Conservation (phyloP, 2,797 vertebrate species). For the Myioborus melanocephalus region DNA sequence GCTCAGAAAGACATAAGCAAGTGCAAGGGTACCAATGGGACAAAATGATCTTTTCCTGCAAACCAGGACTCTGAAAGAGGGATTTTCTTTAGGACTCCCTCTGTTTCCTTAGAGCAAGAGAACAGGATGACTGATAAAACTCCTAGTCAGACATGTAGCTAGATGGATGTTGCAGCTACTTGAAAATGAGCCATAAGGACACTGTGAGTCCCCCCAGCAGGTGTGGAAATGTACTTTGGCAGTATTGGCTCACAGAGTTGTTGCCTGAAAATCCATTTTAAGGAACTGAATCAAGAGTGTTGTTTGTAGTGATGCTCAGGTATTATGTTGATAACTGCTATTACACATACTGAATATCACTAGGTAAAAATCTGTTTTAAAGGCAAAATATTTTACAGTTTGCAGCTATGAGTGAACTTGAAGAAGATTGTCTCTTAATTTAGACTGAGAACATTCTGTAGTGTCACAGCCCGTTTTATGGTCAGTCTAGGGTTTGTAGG, state of each 20-base stretch:
- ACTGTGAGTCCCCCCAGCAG: accelerated
- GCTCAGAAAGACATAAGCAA: background rate
- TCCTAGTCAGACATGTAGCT: accelerated
- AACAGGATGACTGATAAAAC: background rate
- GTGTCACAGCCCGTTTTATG: accelerated
- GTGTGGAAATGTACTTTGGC: background rate
- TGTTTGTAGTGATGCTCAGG: background rate
- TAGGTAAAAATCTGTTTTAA: background rate
- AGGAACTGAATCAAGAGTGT: background rate
- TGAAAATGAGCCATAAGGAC: background rate
- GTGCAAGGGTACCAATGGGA: background rate
- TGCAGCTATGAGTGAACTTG: background rate
- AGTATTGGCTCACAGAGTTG: background rate
- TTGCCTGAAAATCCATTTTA: background rate
- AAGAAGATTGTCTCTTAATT: background rate
- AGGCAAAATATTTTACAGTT: background rate
- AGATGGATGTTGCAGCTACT: background rate
- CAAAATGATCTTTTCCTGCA: background rate
- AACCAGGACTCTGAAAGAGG: background rate
- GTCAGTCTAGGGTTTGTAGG: background rate
- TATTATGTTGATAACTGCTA: background rate
- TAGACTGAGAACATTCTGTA: background rate
- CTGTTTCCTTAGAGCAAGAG: background rate
- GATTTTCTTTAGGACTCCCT: background rate
- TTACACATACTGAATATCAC: background rate